Evolutionary conservation across 2,888 invertebrate species (phyloP).

Genomic region (Leptogaster cylindrica): DNA sequence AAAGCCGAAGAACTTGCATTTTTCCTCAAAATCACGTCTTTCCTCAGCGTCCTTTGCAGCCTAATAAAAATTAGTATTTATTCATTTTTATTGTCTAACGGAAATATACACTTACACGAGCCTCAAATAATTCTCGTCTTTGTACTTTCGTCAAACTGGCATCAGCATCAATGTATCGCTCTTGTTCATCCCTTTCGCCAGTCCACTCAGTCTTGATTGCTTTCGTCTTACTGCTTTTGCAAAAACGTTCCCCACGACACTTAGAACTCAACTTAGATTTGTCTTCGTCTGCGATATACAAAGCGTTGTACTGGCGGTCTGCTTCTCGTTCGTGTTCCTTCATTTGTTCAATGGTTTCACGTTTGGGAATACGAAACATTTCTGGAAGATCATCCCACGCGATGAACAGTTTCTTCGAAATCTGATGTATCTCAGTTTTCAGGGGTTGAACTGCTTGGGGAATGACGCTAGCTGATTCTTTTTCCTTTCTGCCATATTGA

Average conservation of each 20-base stretch:
- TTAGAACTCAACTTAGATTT: neutral
- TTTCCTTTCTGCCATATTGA: neutral
- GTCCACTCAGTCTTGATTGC: too few species aligned
- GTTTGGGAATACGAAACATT: constrained; percentile 90
- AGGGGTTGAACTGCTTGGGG: neutral
- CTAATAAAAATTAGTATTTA: constrained; percentile 46
- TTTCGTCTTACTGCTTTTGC: too few species aligned
- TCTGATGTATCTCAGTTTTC: constrained; percentile 52
- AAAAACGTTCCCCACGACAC: constrained; percentile 39
- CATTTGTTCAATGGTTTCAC: constrained; percentile 92
- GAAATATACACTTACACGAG: constrained; percentile 32
- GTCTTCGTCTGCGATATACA: neutral
- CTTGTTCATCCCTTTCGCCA: constrained; percentile 5
- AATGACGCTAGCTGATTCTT: neutral
- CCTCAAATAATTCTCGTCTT: constrained; percentile 58
- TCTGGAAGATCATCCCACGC: constrained; percentile 60
- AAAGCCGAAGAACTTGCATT: constrained; percentile 59
- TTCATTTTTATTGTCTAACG: neutral
- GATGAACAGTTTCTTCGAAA: constrained; percentile 51
- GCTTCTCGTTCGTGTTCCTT: constrained; percentile 94
- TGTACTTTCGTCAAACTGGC: constrained; percentile 57
- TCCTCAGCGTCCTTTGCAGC: constrained; percentile 60
- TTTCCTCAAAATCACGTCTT: constrained; percentile 58
- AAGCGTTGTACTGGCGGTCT: constrained; percentile 65
- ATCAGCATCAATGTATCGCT: constrained; percentile 19